Conservation (phyloP, 2,888 invertebrate species). For the Aporophyla nigra region DNA sequence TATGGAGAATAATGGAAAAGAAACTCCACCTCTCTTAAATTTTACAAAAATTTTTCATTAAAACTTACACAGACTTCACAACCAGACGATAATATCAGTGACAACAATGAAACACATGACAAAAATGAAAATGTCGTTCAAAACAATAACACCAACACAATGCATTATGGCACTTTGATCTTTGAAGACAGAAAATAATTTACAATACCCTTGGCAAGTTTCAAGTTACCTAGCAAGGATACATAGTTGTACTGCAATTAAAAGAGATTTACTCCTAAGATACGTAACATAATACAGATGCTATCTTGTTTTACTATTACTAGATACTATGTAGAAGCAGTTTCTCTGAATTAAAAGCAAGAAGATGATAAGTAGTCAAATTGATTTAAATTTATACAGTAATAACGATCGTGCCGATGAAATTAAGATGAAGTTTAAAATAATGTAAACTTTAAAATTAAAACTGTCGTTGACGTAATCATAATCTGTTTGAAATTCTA, state of each 20-base stretch:
- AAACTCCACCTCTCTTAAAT: too few species aligned
- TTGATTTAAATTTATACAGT: neutral
- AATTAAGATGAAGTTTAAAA: neutral
- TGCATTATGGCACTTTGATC: conserved; percentile 24
- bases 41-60: conserved; percentile 26
- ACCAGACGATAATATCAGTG: conserved; percentile 49
- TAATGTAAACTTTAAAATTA: neutral
- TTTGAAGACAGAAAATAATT: conserved; percentile 36
- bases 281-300: conserved; percentile 13
- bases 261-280: conserved; percentile 32
- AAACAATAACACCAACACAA: conserved; percentile 47
- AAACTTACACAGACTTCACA: conserved; percentile 39
- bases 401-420: neutral
- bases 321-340: neutral
- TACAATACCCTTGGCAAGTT: conserved; percentile 26
- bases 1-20: too few species aligned
- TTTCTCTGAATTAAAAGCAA: neutral
- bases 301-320: conserved; percentile 14
- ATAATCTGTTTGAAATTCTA: conserved; percentile 17
- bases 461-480: neutral
- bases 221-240: conserved; percentile 28
- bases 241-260: conserved; percentile 18
- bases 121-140: conserved; percentile 53
- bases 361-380: neutral
- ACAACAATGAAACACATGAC: conserved; percentile 53